These are phyloP conservation scores for Neogobius melanostomus DNA, from an alignment of 2,113 vertebrate species.

Conservation along the genomic window DNA sequence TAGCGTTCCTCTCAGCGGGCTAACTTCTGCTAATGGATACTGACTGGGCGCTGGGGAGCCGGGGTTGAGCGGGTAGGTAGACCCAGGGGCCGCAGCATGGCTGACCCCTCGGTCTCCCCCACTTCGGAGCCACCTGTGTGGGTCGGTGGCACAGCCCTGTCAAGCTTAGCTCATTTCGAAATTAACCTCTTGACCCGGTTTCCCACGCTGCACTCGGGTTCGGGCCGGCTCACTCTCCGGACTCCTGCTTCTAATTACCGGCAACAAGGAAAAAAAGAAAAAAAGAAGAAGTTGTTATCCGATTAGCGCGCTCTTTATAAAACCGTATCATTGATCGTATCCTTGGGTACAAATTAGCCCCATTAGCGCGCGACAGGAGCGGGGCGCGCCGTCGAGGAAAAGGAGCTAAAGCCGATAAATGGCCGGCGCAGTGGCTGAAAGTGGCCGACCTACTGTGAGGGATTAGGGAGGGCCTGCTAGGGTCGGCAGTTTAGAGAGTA, in stretches of 20 bases:
- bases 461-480: conserved; percentile 50
- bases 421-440: conserved; percentile 49
- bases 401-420: conserved; percentile 68
- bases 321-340: conserved; percentile 81
- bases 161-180: conserved; percentile 90
- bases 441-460: conserved; percentile 69
- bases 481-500: conserved; percentile 6
- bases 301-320: conserved; percentile 76
- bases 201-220: conserved; percentile 78
- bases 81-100: conserved; percentile 35
- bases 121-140: conserved; percentile 83
- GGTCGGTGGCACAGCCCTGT: conserved; percentile 82
- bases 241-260: conserved; percentile 90
- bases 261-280: conserved; percentile 61
- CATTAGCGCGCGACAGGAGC: conserved; percentile 77
- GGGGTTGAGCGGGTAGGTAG: conserved; percentile 1
- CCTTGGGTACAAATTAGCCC: conserved; percentile 86
- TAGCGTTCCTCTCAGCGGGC: conserved; percentile 54
- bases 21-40: conserved; percentile 59
- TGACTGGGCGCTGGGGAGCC: conserved; percentile 38
- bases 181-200: conserved; percentile 79
- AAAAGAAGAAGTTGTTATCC: conserved; percentile 79
- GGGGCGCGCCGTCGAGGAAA: conserved; percentile 68
- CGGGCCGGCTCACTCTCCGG: conserved; percentile 52
- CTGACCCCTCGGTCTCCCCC: conserved; percentile 44